Conservation (phyloP, 2,113 vertebrate species). For the Bombycilla garrulus region DNA sequence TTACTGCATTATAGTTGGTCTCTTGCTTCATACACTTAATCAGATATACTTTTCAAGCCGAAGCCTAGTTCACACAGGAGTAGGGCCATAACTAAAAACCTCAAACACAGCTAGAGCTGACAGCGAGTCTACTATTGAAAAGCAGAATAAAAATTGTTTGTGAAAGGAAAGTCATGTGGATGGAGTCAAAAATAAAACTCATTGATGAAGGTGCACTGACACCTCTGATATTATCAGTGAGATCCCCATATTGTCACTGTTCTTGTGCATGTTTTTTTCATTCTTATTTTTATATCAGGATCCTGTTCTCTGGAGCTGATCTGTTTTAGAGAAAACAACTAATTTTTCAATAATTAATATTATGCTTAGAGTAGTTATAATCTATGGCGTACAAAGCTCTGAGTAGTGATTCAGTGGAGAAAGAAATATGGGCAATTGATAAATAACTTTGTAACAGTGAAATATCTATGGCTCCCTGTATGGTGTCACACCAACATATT, state of each 20-base stretch:
- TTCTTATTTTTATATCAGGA: not conserved
- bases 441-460: not conserved
- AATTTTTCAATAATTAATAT: not conserved
- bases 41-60: not conserved
- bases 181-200: not conserved
- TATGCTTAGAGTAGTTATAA: not conserved
- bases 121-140: not conserved
- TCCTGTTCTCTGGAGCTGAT: not conserved
- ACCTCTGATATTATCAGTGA: not conserved
- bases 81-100: not conserved
- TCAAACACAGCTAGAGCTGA: not conserved
- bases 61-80: not conserved
- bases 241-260: not conserved
- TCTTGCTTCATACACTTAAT: not conserved
- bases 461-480: not conserved
- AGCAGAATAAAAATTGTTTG: not conserved
- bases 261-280: not conserved
- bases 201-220: not conserved
- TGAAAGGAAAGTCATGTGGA: not conserved
- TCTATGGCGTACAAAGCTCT: not conserved
- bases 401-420: not conserved
- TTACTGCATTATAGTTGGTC: not conserved
- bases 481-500: not conserved
- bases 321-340: not conserved
- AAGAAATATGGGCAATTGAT: not conserved